Conservation (phyloP, 1,140 invertebrate species). For the Bombus difficillimus region DNA sequence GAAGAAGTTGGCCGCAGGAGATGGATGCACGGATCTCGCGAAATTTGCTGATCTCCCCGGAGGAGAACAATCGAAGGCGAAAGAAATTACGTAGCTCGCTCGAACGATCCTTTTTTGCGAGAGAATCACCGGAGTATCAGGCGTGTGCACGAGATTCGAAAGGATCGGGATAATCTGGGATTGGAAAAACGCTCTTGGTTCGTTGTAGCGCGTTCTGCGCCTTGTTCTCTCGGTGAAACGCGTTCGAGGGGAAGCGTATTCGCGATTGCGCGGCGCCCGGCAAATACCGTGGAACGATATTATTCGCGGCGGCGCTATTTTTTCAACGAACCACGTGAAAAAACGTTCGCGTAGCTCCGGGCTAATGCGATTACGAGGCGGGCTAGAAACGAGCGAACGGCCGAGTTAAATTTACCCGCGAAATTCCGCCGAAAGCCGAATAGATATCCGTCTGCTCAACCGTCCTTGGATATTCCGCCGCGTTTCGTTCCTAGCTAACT, state of each 20-base stretch:
- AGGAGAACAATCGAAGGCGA: background rate
- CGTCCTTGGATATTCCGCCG: conserved; percentile 1
- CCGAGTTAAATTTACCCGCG: conserved; percentile 71
- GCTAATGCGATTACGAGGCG: conserved; percentile 42
- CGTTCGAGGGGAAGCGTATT: background rate
- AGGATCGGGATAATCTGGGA: conserved; percentile 24
- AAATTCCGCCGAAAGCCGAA: conserved; percentile 56
- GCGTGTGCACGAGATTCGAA: background rate
- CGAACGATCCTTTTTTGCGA: background rate
- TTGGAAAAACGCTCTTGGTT: background rate
- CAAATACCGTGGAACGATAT: conserved; percentile 42
- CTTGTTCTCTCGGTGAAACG: background rate
- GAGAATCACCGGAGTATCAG: background rate
- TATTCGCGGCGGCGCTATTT: conserved; percentile 25
- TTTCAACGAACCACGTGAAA: conserved; percentile 26
- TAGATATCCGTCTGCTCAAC: background rate
- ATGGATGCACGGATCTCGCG: background rate
- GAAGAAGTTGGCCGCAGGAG: conserved; percentile 9
- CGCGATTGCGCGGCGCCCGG: background rate
- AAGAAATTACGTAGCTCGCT: background rate
- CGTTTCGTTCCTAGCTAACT: background rate
- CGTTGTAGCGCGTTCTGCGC: background rate
- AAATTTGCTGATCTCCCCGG: background rate
- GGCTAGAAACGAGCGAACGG: conserved; percentile 65
- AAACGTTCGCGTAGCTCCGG: conserved; percentile 4